Conservation (phyloP, 2,113 vertebrate genomes). For the Antidorcas marsupialis region DNA sequence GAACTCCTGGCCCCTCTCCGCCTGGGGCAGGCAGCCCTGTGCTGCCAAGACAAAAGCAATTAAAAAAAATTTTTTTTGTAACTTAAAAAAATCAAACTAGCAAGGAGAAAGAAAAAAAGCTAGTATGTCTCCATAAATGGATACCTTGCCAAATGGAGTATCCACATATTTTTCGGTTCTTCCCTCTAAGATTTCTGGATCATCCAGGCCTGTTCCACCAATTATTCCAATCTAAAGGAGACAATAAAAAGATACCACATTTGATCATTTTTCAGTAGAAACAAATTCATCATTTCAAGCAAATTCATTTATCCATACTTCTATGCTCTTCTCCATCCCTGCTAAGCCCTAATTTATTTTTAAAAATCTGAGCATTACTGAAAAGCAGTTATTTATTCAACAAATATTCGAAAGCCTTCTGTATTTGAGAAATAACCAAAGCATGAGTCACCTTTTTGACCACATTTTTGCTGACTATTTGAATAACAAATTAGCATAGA, state of each 20-base stretch:
- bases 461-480: not conserved
- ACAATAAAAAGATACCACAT: conserved; percentile 1
- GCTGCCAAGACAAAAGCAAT: not conserved
- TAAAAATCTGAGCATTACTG: not conserved
- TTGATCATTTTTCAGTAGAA: not conserved
- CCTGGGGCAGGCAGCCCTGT: not conserved
- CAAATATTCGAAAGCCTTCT: not conserved
- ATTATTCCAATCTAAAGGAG: not conserved
- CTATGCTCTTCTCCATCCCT: not conserved
- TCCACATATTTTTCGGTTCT: too few species aligned
- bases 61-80: not conserved
- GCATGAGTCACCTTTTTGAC: not conserved
- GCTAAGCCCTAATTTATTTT: not conserved
- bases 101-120: not conserved
- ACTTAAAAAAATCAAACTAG: not conserved
- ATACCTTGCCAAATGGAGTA: conserved; percentile 66
- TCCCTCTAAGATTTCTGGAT: too few species aligned
- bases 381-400: not conserved
- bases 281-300: not conserved
- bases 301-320: not conserved
- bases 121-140: not conserved
- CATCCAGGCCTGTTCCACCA: too few species aligned
- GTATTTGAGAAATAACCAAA: not conserved
- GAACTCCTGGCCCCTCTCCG: not conserved
- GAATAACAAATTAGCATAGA: not conserved